Base-by-base conservation (phyloP, 1,140 invertebrate genomes). In the Drosophila albomicans region DNA sequence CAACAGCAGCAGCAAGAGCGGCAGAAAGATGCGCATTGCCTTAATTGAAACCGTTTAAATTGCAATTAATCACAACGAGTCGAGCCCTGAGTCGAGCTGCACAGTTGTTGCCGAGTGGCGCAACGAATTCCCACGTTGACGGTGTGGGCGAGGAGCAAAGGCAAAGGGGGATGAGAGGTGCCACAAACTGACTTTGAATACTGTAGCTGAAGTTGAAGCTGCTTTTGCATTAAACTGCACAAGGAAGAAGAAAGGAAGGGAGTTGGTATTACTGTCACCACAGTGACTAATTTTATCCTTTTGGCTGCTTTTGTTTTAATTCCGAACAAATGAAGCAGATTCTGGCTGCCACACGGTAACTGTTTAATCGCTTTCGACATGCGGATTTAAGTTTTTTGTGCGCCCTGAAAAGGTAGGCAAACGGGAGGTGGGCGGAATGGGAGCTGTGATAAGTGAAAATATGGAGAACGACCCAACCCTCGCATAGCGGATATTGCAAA, bases 31-130 rank as follows among this genome's bases (percentile, higher is more conserved):
- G 85, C 85, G 85, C 85, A 89, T 75, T 89, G 85, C 78, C 81
- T 89, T 91, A 91, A 91, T 91, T 91, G 87, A 91, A 91, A 91
- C 84, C 88, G 84, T 91, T 91, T 91, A 91, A 91, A 91, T 85
- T 89, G 84, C 88, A 86, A 91, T 91, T 91, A 91, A 91, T 91
- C 88, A 91, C 78, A 43, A 43, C 41, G 41, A 43, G 41, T 51
- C 58, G 78, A 57, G 25, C 16, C 62, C 28, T 25, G 49, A 56
- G 38, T 32, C 79, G 81, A 88, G 82, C 71, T 87, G 86, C 86
- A 87, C 86, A 90, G 82, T 91, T 90, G 86, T 90, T 87, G 86
- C 82, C 79, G 86, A 91, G 79, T 90, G 87, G 75, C 85, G 81
- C 86, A 77, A 70, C 85, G 79, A 89, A 90, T 89, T 81, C 57